Conservation (phyloP, 2,113 vertebrate species). For the Catharus fuscescens region DNA sequence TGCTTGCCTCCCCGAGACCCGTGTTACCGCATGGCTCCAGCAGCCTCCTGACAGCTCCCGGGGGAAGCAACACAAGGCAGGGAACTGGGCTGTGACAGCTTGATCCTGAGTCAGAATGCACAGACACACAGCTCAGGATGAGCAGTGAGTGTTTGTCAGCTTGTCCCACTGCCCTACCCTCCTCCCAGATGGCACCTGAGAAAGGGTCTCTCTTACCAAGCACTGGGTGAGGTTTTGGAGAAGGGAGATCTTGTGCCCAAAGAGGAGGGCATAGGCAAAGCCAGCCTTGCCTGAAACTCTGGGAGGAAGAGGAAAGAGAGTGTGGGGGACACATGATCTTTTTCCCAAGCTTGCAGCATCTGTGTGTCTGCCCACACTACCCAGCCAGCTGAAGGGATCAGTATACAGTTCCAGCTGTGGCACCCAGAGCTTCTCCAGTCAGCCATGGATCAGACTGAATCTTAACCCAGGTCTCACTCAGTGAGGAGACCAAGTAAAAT, state of each 20-base stretch:
- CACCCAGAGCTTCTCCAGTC: background rate
- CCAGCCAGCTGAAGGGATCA: background rate
- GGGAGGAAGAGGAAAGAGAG: no score
- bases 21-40: slow-evolving; percentile 4
- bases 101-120: background rate
- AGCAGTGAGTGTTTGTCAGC: background rate
- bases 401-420: background rate
- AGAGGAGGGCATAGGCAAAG: background rate
- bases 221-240: background rate
- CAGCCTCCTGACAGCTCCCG: slow-evolving; percentile 37
- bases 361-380: rapidly evolving
- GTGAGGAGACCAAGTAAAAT: background rate
- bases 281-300: background rate
- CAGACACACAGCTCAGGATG: background rate
- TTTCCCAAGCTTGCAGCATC: background rate
- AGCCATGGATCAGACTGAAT: background rate
- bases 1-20: background rate
- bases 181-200: background rate
- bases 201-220: background rate
- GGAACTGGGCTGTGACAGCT: background rate
- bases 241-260: background rate
- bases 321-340: background rate
- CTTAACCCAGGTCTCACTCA: background rate
- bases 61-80: background rate
- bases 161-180: background rate